Conservation (phyloP, 1,140 invertebrate genomes). For the Schlechtendalia chinensis region DNA sequence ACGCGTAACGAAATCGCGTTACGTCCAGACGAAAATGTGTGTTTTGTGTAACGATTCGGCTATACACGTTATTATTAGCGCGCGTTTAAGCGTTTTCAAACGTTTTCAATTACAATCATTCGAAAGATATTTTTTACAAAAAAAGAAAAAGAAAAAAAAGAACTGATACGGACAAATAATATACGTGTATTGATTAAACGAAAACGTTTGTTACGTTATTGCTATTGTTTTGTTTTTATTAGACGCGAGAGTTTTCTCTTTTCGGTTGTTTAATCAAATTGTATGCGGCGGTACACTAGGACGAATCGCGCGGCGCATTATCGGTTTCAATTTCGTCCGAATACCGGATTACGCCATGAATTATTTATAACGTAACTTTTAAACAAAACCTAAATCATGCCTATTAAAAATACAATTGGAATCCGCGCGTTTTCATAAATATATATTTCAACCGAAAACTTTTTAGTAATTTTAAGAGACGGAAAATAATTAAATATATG, state of each 20-base stretch:
- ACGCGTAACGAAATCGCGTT: too few relatives aligned
- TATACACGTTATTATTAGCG: too few relatives aligned
- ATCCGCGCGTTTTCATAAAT: background rate
- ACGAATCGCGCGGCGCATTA: background rate
- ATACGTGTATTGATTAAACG: background rate
- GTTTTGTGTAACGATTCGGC: too few relatives aligned
- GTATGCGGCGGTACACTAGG: background rate
- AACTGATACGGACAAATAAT: too few relatives aligned
- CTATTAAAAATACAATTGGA: conserved; percentile 28
- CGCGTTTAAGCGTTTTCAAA: too few relatives aligned
- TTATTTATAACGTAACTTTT: conserved; percentile 31
- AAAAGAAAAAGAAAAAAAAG: too few relatives aligned
- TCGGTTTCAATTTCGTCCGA: conserved; percentile 10
- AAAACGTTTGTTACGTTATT: background rate
- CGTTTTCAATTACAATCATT: too few relatives aligned
- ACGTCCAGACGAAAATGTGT: too few relatives aligned
- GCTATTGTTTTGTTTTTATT: background rate
- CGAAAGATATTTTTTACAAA: too few relatives aligned
- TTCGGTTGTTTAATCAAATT: conserved; percentile 23
- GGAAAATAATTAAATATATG: background rate
- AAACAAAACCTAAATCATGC: conserved; percentile 28
- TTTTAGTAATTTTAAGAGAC: background rate
- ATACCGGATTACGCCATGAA: conserved; percentile 5
- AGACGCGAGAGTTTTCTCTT: background rate
- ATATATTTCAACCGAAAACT: background rate